Evolutionary conservation across 2,888 invertebrate genomes (phyloP).

Genomic region (Drosophila maculinotata): DNA sequence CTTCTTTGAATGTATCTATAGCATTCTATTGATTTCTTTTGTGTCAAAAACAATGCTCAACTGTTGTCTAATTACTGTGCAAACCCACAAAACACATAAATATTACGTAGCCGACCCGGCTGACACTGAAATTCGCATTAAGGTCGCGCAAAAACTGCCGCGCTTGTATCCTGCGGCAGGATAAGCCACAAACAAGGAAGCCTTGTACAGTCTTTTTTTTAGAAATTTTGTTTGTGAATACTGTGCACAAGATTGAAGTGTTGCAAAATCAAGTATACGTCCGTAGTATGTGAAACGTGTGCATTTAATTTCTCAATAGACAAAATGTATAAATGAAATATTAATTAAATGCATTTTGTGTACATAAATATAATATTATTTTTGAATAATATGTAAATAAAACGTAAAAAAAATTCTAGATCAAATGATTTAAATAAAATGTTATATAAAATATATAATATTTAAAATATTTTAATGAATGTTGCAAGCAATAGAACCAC

Average conservation of each 20-base stretch:
- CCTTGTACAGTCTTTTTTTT: conserved; percentile 7
- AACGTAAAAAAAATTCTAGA: too few relatives aligned
- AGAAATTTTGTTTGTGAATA: not conserved
- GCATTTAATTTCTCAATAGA: not conserved
- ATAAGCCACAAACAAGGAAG: conserved; percentile 2
- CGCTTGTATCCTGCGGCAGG: conserved; percentile 23
- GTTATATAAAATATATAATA: too few relatives aligned
- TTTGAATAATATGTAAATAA: not conserved
- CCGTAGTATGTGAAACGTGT: not conserved
- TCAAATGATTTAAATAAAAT: too few relatives aligned
- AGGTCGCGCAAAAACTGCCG: conserved; percentile 28
- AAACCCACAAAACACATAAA: conserved; percentile 23
- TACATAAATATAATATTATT: not conserved
- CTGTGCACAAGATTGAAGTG: conserved; percentile 10
- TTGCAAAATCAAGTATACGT: conserved; percentile 18
- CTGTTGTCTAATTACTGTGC: conserved; percentile 43
- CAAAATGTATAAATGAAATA: not conserved
- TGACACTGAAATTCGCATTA: conserved; percentile 32
- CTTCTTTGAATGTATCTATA: not conserved
- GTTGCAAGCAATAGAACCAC: not conserved
- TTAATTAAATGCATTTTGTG: not conserved
- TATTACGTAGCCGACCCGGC: conserved; percentile 54
- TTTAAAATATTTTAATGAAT: too few relatives aligned
- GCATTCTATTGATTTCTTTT: conserved; percentile 43
- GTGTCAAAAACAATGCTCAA: conserved; percentile 18